Percentiles rank a stretch among this genome's conserved stretches.
These are phyloP conservation scores for Acronicta leporina DNA, from an alignment of 2,888 invertebrate species.

Conservation along the genomic window DNA sequence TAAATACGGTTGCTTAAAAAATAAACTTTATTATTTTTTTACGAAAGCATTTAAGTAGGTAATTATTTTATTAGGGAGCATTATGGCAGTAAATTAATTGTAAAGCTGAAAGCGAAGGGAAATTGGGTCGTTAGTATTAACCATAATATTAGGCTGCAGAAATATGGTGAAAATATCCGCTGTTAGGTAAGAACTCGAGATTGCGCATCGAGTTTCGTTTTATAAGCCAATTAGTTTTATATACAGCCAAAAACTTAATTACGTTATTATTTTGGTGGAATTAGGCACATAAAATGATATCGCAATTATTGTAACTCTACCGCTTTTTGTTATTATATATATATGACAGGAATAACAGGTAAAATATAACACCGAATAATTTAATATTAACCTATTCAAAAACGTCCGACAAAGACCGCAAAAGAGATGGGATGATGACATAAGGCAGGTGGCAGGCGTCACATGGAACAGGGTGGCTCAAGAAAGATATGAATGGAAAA, in stretches of 20 bases:
- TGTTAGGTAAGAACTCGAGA: slow-evolving; percentile 8
- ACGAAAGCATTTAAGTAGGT: slow-evolving; percentile 32
- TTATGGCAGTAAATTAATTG: slow-evolving; percentile 43
- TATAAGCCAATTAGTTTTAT: slow-evolving; percentile 33
- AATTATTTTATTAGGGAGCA: slow-evolving; percentile 45
- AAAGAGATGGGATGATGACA: too few species aligned
- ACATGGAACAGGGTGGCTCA: too few species aligned
- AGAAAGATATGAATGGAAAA: too few species aligned
- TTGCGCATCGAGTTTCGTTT: slow-evolving; percentile 25
- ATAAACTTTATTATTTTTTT: slow-evolving; percentile 22
- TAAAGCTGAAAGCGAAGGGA: slow-evolving; percentile 11
- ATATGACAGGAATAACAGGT: background rate
- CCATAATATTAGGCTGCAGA: slow-evolving; percentile 22
- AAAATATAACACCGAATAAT: background rate
- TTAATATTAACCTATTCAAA: background rate
- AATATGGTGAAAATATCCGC: slow-evolving; percentile 27
- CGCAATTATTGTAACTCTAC: slow-evolving; percentile 2
- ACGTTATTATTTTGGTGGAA: slow-evolving; percentile 6
- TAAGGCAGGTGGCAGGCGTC: too few species aligned
- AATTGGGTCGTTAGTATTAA: slow-evolving; percentile 33
- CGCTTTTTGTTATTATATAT: background rate
- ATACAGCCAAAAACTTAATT: slow-evolving; percentile 6
- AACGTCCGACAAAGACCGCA: too few species aligned
- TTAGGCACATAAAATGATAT: background rate
- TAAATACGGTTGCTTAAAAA: slow-evolving; percentile 29